A percentile compares a stretch with the other conserved stretches of the same genome.
Evolutionary conservation across 1,140 invertebrate species (phyloP).

Genomic region (Sitodiplosis mosellana): DNA sequence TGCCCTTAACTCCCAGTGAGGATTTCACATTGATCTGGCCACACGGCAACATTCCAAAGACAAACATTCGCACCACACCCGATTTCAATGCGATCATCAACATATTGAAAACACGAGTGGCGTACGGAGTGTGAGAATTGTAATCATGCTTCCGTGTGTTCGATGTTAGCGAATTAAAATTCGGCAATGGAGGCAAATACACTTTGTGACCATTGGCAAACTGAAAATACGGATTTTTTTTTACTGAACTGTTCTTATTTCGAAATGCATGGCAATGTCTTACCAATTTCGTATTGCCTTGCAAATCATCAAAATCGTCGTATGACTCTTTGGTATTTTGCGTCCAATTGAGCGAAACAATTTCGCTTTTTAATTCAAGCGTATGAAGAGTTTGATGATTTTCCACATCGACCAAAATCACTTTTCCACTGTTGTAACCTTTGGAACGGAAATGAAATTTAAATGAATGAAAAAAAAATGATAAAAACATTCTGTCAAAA

Average conservation of each 20-base stretch:
- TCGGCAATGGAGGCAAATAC: constrained; percentile 30
- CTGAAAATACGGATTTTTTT: constrained; percentile 23
- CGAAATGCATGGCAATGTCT: constrained; percentile 24
- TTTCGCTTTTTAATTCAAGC: constrained; percentile 34
- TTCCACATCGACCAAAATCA: constrained; percentile 70
- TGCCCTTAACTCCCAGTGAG: constrained; percentile 27
- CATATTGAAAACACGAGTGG: constrained; percentile 54
- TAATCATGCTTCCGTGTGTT: constrained; percentile 32
- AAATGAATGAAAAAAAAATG: too few species aligned
- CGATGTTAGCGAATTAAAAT: constrained; percentile 25
- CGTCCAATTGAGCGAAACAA: constrained; percentile 34
- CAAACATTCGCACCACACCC: constrained; percentile 52
- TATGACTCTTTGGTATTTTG: constrained; percentile 10
- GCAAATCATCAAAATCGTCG: constrained; percentile 19
- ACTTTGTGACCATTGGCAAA: constrained; percentile 26
- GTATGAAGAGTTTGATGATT: constrained; percentile 65
- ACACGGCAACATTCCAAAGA: constrained; percentile 70
- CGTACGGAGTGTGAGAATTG: constrained; percentile 40
- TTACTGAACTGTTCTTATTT: constrained; percentile 29
- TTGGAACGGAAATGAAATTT: constrained; percentile 14
- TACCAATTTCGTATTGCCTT: constrained; percentile 14
- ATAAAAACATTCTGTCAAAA: too few species aligned
- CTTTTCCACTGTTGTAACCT: constrained; percentile 43
- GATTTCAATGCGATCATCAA: constrained; percentile 57
- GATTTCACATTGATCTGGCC: constrained; percentile 44